These are phyloP conservation scores for Gobiocypris rarus DNA, from an alignment of 2,113 vertebrate genomes.

Conservation along the genomic window DNA sequence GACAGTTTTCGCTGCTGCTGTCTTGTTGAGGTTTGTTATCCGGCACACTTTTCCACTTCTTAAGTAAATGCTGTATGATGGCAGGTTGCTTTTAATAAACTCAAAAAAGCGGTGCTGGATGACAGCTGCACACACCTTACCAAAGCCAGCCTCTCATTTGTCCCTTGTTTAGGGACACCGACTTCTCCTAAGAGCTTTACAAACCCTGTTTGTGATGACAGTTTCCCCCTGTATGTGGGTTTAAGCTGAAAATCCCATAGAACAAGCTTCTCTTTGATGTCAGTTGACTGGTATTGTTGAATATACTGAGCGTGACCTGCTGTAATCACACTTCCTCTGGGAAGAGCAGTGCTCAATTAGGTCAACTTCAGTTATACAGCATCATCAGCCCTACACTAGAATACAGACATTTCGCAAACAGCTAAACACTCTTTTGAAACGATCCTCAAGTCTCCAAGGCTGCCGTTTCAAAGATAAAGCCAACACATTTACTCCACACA, in stretches of 20 bases:
- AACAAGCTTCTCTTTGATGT: constrained; percentile 75
- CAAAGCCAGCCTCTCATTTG: neutral
- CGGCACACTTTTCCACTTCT: constrained; percentile 3
- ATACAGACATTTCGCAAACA: neutral
- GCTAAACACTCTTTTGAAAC: neutral
- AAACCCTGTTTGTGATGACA: constrained; percentile 66
- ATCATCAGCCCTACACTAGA: constrained; percentile 6
- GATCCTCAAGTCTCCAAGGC: neutral
- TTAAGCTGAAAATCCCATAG: constrained; percentile 75
- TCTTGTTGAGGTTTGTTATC: constrained; percentile 27
- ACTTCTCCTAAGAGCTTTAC: constrained; percentile 52
- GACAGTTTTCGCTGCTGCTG: neutral
- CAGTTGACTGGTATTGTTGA: constrained; percentile 68
- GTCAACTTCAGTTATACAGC: constrained; percentile 53
- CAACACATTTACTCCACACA: neutral
- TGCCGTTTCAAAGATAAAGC: neutral
- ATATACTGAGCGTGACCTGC: constrained; percentile 73
- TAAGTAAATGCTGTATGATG: constrained; percentile 31
- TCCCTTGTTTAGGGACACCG: constrained; percentile 43
- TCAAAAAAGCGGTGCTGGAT: constrained; percentile 19
- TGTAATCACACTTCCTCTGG: constrained; percentile 64
- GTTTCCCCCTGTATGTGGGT: constrained; percentile 69
- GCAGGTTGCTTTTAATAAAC: constrained; percentile 36
- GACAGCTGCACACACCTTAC: constrained; percentile 13
- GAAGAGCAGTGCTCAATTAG: constrained; percentile 59